phyloP scores from a whole-genome alignment of 1,140 invertebrate genomes.

The Diachasma alloeum region DNA sequence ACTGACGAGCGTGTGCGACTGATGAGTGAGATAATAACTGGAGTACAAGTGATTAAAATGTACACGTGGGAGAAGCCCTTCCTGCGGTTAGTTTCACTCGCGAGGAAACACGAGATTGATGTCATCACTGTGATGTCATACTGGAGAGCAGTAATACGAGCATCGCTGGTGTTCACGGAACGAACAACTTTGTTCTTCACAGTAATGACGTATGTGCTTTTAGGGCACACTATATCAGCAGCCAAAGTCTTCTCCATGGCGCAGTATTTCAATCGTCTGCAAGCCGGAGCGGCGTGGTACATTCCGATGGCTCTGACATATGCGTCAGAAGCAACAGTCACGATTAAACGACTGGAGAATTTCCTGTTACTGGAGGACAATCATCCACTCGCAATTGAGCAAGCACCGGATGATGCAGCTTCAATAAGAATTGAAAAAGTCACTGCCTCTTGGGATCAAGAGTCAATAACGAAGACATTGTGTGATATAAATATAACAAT shows the following conservation, averaged over 20 bases:
- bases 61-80: slow-evolving; percentile 86
- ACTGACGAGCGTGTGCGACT: slow-evolving; percentile 83
- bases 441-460: slow-evolving; percentile 69
- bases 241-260: slow-evolving; percentile 78
- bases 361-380: slow-evolving; percentile 66
- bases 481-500: slow-evolving; percentile 70
- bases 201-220: slow-evolving; percentile 73
- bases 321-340: slow-evolving; percentile 70
- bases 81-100: slow-evolving; percentile 70
- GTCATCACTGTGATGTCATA: slow-evolving; percentile 75
- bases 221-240: slow-evolving; percentile 71
- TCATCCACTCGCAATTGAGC: slow-evolving; percentile 33
- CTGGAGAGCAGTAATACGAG: slow-evolving; percentile 75
- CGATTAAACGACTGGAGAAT: slow-evolving; percentile 69
- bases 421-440: slow-evolving; percentile 64
- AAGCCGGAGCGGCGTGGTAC: slow-evolving; percentile 76
- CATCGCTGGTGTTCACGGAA: slow-evolving; percentile 74
- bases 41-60: slow-evolving; percentile 86
- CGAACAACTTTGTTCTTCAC: slow-evolving; percentile 77
- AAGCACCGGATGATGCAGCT: slow-evolving; percentile 42
- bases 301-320: slow-evolving; percentile 72
- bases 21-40: slow-evolving; percentile 84
- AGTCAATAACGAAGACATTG: slow-evolving; percentile 69
- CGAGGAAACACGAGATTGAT: slow-evolving; percentile 73
- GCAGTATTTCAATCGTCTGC: slow-evolving; percentile 77